These are phyloP conservation scores for Fulmarus glacialis DNA, from an alignment of 2,113 vertebrate genomes.

Conservation along the genomic window DNA sequence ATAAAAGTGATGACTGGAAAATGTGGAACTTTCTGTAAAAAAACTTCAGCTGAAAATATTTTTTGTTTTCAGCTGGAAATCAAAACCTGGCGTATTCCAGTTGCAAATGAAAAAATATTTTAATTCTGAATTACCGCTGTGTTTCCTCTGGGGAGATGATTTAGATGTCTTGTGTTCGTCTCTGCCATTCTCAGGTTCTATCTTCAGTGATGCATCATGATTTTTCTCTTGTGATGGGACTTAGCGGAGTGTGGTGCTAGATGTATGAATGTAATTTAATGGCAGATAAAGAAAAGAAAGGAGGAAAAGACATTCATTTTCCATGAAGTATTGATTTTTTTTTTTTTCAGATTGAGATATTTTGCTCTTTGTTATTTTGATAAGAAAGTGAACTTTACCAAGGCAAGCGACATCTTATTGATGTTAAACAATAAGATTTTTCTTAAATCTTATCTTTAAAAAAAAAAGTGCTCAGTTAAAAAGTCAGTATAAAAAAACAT, in stretches of 20 bases:
- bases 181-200: neutral
- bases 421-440: no score
- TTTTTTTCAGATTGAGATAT: neutral
- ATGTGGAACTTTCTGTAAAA: neutral
- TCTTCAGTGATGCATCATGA: neutral
- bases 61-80: neutral
- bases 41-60: neutral
- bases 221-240: neutral
- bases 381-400: neutral
- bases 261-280: neutral
- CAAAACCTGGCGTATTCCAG: neutral
- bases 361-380: neutral
- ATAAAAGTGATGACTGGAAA: neutral
- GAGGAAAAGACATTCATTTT: neutral
- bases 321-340: neutral
- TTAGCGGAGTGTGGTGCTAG: neutral
- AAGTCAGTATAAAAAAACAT: neutral
- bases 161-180: neutral
- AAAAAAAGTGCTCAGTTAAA: neutral
- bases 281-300: conserved; percentile 11
- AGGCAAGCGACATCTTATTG: neutral
- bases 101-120: neutral
- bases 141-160: neutral
- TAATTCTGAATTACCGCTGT: neutral
- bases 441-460: neutral